phyloP scores from a whole-genome alignment of 1,140 invertebrate genomes.

The Capitella teleta region DNA sequence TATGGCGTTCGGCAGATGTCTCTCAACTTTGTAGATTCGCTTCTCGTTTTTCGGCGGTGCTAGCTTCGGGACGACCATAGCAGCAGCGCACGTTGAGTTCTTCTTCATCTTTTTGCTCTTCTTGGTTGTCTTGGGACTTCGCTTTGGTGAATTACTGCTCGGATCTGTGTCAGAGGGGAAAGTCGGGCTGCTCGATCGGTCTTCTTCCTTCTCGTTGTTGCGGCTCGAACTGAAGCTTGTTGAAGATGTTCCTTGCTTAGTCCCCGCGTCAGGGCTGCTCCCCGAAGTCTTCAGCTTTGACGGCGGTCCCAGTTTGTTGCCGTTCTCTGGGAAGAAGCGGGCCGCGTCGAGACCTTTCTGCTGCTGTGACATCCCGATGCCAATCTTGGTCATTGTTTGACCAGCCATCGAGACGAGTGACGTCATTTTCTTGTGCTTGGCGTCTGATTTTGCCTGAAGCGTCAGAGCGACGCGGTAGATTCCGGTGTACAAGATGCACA shows the following conservation, averaged over 20 bases:
- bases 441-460: slow-evolving; percentile 92
- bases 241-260: slow-evolving; percentile 1
- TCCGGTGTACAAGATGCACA: slow-evolving; percentile 68
- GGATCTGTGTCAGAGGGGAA: slow-evolving; percentile 86
- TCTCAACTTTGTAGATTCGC: too few species aligned
- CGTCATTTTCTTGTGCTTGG: slow-evolving; percentile 48
- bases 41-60: too few species aligned
- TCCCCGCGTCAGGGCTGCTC: slow-evolving; percentile 6
- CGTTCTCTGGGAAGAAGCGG: slow-evolving; percentile 13
- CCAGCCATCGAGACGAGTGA: slow-evolving; percentile 15
- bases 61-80: too few species aligned
- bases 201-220: slow-evolving; percentile 49
- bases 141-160: slow-evolving; percentile 48
- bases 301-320: not conserved
- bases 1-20: too few species aligned
- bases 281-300: slow-evolving; percentile 5
- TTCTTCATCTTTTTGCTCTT: not conserved
- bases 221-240: slow-evolving; percentile 14
- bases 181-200: slow-evolving; percentile 84
- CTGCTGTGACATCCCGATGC: slow-evolving; percentile 15
- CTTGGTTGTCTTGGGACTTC: slow-evolving; percentile 8
- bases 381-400: slow-evolving; percentile 15
- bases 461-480: slow-evolving; percentile 95
- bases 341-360: not conserved
- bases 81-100: not conserved